Percentiles rank a stretch among this genome's conserved stretches.
These are phyloP conservation scores for Diplosoma virens DNA, from an alignment of 23 tunicate species.

Conservation along the genomic window DNA sequence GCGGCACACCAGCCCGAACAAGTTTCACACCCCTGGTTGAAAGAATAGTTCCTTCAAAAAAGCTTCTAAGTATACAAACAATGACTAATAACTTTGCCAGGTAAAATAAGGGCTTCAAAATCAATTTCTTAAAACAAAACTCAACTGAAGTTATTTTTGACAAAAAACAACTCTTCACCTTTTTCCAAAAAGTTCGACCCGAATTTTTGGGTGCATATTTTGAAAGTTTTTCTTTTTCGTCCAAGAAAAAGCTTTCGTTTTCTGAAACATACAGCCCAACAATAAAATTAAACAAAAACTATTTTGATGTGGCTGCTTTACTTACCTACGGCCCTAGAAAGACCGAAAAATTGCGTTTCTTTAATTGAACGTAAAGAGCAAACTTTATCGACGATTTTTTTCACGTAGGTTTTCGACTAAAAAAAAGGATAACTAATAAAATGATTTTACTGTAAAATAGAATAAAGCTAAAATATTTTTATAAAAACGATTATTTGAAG, in stretches of 20 bases:
- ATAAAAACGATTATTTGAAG: too few relatives aligned
- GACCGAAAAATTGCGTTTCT: constrained; percentile 79
- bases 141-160: too few relatives aligned
- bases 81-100: too few relatives aligned
- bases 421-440: constrained; percentile 21
- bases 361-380: constrained; percentile 67
- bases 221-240: constrained; percentile 50
- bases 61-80: too few relatives aligned
- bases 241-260: constrained; percentile 73
- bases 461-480: too few relatives aligned
- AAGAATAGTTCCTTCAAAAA: too few relatives aligned
- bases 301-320: not conserved
- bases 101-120: too few relatives aligned
- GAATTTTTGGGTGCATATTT: constrained; percentile 91
- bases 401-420: constrained; percentile 64
- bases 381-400: constrained; percentile 77
- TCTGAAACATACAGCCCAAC: constrained; percentile 46
- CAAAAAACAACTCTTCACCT: constrained; percentile 51
- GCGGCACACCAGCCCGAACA: too few relatives aligned
- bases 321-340: constrained; percentile 67
- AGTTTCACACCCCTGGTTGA: too few relatives aligned
- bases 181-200: constrained; percentile 60
- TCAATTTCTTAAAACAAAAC: too few relatives aligned
- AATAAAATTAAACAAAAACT: not conserved
- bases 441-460: too few relatives aligned